Percentiles rank a stretch among this genome's conserved stretches.
These are phyloP conservation scores for Fratercula arctica DNA, from an alignment of 2,797 vertebrate species.

Conservation along the genomic window DNA sequence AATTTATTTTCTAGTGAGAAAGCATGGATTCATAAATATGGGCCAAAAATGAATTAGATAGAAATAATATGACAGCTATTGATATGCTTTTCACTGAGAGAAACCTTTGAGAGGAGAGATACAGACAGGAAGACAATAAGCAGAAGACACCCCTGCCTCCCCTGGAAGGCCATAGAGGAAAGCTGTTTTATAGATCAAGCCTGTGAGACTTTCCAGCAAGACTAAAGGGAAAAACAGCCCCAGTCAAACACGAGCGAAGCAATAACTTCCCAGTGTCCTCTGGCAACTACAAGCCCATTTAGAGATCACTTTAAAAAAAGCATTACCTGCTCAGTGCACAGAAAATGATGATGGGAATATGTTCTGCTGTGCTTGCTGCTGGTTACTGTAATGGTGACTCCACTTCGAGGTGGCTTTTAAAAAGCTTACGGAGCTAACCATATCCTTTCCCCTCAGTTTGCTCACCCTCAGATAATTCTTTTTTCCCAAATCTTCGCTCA, in stretches of 20 bases:
- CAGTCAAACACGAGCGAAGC: not conserved
- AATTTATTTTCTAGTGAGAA: not conserved
- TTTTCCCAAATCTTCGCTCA: not conserved
- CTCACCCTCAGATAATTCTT: not conserved
- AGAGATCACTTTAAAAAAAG: not conserved
- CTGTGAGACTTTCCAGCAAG: not conserved
- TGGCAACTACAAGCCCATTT: not conserved
- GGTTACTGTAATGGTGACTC: not conserved
- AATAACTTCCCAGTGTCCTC: constrained; percentile 15
- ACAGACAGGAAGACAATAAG: not conserved
- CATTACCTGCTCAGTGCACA: not conserved
- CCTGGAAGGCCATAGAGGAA: not conserved
- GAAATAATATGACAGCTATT: not conserved
- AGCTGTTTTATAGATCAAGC: not conserved
- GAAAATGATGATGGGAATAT: not conserved
- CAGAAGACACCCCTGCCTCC: not conserved
- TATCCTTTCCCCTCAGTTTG: not conserved
- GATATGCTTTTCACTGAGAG: not conserved
- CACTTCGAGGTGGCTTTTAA: not conserved
- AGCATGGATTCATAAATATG: not conserved
- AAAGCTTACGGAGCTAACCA: not conserved
- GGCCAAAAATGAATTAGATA: not conserved
- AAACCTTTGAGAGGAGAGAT: not conserved
- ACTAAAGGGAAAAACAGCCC: not conserved
- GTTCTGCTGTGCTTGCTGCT: not conserved